Conservation (phyloP, 2,113 vertebrate genomes). For the Galbula dea region DNA sequence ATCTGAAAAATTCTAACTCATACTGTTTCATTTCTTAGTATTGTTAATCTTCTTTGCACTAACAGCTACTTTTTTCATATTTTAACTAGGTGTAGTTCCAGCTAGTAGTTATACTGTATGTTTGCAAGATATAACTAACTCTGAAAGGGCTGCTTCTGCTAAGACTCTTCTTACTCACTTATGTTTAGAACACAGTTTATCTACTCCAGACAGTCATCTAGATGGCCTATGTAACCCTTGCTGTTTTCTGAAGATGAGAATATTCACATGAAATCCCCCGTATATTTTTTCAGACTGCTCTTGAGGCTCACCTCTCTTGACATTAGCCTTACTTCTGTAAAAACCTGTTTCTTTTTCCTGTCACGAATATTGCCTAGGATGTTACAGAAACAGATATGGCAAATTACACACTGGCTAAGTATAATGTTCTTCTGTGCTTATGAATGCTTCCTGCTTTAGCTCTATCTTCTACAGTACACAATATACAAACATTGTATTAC, state of each 20-base stretch:
- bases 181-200: background rate
- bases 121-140: background rate
- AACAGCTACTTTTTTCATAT: background rate
- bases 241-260: background rate
- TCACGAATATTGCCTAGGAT: background rate
- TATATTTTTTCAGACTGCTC: background rate
- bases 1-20: background rate
- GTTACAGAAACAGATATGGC: background rate
- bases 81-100: background rate
- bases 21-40: background rate
- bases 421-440: background rate
- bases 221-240: background rate
- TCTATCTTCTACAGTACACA: background rate
- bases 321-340: background rate
- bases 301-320: background rate
- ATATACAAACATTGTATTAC: background rate
- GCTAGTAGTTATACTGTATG: accelerated
- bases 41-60: background rate
- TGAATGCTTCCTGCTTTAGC: background rate
- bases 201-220: background rate
- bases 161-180: background rate
- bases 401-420: background rate
- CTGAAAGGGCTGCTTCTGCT: background rate
- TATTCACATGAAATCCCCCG: background rate
- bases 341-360: background rate